Evolutionary conservation across 2,888 invertebrate species (phyloP).

Genomic region (Polymixis lichenea): DNA sequence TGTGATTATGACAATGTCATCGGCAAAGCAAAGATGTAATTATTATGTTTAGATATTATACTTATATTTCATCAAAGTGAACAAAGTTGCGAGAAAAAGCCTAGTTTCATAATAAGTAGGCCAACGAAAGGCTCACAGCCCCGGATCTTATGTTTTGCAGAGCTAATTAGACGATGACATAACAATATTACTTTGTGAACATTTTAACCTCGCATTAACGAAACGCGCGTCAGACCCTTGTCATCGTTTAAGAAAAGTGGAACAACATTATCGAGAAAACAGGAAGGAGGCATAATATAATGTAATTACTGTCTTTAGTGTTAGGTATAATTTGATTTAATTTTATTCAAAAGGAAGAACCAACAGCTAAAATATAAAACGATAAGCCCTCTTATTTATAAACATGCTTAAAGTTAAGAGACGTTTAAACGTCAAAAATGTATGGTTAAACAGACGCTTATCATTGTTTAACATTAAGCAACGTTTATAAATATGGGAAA

Average conservation of each 20-base stretch:
- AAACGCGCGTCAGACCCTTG: constrained; percentile 46
- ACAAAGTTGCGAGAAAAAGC: too few relatives aligned
- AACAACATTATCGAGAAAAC: constrained; percentile 39
- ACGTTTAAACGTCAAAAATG: too few relatives aligned
- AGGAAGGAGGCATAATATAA: constrained; percentile 13
- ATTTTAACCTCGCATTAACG: constrained; percentile 43
- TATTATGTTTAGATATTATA: not conserved
- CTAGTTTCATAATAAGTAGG: constrained; percentile 9
- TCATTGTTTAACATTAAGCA: too few relatives aligned
- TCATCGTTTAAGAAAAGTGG: constrained; percentile 43
- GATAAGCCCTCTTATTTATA: too few relatives aligned
- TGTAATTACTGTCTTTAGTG: constrained; percentile 33
- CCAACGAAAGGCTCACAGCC: not conserved
- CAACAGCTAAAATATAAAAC: too few relatives aligned
- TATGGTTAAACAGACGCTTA: too few relatives aligned
- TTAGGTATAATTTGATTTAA: not conserved
- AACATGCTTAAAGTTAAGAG: too few relatives aligned
- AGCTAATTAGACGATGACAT: constrained; percentile 49
- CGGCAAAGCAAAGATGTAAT: too few relatives aligned
- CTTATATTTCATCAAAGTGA: not conserved
- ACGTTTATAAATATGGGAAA: too few relatives aligned
- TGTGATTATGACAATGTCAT: too few relatives aligned
- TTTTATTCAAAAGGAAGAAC: too few relatives aligned
- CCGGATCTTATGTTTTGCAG: constrained; percentile 33
- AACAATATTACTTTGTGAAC: constrained; percentile 46